Base-by-base conservation (phyloP, 1,140 invertebrate species). In the Drosophila funebris region DNA sequence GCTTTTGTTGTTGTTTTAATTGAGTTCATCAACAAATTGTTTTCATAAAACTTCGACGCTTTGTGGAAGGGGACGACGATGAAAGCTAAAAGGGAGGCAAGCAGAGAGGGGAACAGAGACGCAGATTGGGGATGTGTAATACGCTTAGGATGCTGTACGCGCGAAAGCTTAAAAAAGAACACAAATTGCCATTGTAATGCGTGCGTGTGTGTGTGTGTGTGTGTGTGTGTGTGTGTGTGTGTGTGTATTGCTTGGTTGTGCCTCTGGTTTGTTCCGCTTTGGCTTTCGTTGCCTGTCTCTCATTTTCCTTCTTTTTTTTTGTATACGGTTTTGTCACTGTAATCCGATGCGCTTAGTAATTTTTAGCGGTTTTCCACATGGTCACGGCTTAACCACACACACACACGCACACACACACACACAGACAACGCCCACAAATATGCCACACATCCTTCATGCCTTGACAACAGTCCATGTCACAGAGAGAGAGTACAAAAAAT, bases 21-120 rank as follows among this genome's bases (percentile, higher is more conserved):
- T 84, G 81, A 85, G 81, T 85, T 84, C 77, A 84, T 80, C 81
- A 84, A 77, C 82, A 85, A 84, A 84, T 72, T 72, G 68, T 71
- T 71, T 64, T 64, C 31, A 46, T 29, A 52, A 39, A 60, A 68
- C 54, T 43, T 68, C 31, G 44, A 50, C 44, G 41, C 53, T 50
- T 22, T 57, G n/a, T n/a, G n/a, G n/a, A n/a, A 13, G 46, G 27
- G 46, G 24, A 22, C n/a, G 48, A n/a, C 27, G 22, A 24, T 46
- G 43, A 24, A 1, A 24, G 43, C 11, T 9, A 27, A 4, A n/a
- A 11, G 1, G 8, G 41, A 24, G 22, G 36, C n/a, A 11, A 33
- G 54, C 6, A 20, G 50, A 36, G 13, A 7, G 16, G 18, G 39
- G 16, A 4, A 1, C 11, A 13, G 11, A 36, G 14, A 8, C 0